A percentile compares a stretch with the other conserved stretches of the same genome.
phyloP scores from a whole-genome alignment of 1,140 invertebrate genomes.

The Trichonephila clavipes region DNA sequence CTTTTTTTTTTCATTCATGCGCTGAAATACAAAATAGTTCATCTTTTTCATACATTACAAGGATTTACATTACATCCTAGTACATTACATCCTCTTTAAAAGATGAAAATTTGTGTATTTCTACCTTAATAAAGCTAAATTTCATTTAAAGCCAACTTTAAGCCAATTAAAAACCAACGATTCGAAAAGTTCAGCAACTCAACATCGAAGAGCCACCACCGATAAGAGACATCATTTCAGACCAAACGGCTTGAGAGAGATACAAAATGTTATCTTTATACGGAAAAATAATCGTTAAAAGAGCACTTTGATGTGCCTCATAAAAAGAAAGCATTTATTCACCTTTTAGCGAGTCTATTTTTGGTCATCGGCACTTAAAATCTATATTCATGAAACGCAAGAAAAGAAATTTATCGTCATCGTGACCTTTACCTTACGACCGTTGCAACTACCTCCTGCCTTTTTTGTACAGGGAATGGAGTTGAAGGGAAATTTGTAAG shows the following conservation, averaged over 20 bases:
- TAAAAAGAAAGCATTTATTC: slow-evolving; percentile 35
- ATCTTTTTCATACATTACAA: too few species aligned
- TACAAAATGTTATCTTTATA: slow-evolving; percentile 17
- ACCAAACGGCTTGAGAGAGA: not conserved
- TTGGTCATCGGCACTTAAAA: slow-evolving; percentile 29
- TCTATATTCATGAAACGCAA: slow-evolving; percentile 36
- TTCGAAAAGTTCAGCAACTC: not conserved
- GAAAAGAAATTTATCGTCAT: not conserved
- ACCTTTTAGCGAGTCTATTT: slow-evolving; percentile 36
- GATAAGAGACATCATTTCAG: not conserved
- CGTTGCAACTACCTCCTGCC: not conserved
- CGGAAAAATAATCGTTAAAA: slow-evolving; percentile 50
- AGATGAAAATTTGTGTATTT: too few species aligned
- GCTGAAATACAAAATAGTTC: too few species aligned
- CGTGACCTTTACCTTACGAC: slow-evolving; percentile 22
- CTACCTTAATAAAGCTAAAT: not conserved
- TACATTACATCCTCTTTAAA: too few species aligned
- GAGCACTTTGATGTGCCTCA: not conserved
- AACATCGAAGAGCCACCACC: not conserved
- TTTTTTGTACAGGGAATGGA: not conserved
- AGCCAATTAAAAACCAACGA: slow-evolving; percentile 18
- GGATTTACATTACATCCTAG: too few species aligned
- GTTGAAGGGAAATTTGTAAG: too few species aligned
- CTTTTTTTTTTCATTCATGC: too few species aligned
- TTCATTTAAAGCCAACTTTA: not conserved